Evolutionary conservation across 30 jellyfish, hydroid and myxozoan genomes (phyloP), one percentile per base, ranked within the genome.

Genomic region (Aurelia aurita): DNA sequence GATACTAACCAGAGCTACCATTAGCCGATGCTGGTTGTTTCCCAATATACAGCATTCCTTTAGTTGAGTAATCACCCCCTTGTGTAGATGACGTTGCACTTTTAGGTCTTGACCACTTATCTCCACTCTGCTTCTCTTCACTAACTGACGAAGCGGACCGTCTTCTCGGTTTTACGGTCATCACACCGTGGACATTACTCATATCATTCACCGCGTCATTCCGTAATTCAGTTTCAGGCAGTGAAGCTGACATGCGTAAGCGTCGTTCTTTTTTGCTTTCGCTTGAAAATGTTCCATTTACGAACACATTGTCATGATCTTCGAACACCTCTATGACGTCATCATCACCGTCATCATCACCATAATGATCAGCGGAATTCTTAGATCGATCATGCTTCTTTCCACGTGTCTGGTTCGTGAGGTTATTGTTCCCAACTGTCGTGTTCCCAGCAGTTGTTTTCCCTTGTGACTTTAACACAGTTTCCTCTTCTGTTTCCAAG

Each of bases 361-460:
- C 43, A 8, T 39, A 39, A 39, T 39, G 0, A 39, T 39, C 51
- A 15, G 51, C 1, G 18, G 63, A 18, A 45, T 54, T 46, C 14
- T 60, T 58, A 0, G 23, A 8, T 28, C 85, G 80, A 25, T 70
- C 69, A 11, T 34, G 34, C 20, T 54, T 51, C 45, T 67, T 61
- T 25, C 55, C 74, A 10, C 87, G 71, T 18, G 77, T 46, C 39
- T 20, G 80, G 63, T 59, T 57, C 7, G 60, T 54, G 3, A 39
- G 77, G 18, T 69, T 82, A 69, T 70, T 71, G 63, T 77, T 79
- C 19, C 89, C 90, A 31, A 87, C 96, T 4, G 96, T 87, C 58
- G 89, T 77, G 39, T 87, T 87, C 47, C 96, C 96, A 20, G 96
- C 96, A 25, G 96, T 87, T 43, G 96, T 87, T 43, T 68, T 87